phyloP scores from a whole-genome alignment of 2,888 invertebrate genomes.

The Teleiodes luculella region DNA sequence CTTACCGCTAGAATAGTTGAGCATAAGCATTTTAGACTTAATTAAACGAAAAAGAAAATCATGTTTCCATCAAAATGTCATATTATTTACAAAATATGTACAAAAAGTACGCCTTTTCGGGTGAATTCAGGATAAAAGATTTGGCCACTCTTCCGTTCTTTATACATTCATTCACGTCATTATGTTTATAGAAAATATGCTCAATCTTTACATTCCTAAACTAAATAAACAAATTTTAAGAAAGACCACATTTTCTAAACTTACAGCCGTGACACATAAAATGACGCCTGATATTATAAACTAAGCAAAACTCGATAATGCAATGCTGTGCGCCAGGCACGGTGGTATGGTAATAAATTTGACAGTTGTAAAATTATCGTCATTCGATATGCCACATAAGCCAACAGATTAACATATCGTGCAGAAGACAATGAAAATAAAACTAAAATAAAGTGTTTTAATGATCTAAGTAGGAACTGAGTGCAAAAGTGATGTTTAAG shows the following conservation, averaged over 20 bases:
- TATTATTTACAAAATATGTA: conserved; percentile 77
- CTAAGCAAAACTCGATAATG: conserved; percentile 11
- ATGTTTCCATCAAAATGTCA: conserved; percentile 53
- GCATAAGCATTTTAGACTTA: conserved; percentile 72
- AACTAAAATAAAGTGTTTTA: conserved; percentile 54
- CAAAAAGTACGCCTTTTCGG: conserved; percentile 58
- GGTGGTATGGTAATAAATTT: conserved; percentile 10
- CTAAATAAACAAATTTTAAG: conserved; percentile 34
- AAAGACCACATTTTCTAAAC: conserved; percentile 43
- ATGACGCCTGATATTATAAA: conserved; percentile 9
- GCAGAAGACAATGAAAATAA: conserved; percentile 43
- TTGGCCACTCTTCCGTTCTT: conserved; percentile 57
- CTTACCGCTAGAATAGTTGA: conserved; percentile 72
- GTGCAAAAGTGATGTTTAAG: conserved; percentile 65
- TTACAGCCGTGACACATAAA: background rate
- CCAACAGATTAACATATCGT: conserved; percentile 23
- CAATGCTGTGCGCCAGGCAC: conserved; percentile 1
- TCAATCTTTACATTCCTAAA: conserved; percentile 41
- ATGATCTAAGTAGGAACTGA: conserved; percentile 77
- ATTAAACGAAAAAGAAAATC: conserved; percentile 49
- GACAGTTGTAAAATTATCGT: background rate
- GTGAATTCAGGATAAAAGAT: conserved; percentile 47
- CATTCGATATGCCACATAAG: background rate
- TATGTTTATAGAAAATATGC: conserved; percentile 50
- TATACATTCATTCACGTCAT: conserved; percentile 28